Base-by-base conservation (phyloP, 2,113 vertebrate species). In the Sclerurus mexicanus region DNA sequence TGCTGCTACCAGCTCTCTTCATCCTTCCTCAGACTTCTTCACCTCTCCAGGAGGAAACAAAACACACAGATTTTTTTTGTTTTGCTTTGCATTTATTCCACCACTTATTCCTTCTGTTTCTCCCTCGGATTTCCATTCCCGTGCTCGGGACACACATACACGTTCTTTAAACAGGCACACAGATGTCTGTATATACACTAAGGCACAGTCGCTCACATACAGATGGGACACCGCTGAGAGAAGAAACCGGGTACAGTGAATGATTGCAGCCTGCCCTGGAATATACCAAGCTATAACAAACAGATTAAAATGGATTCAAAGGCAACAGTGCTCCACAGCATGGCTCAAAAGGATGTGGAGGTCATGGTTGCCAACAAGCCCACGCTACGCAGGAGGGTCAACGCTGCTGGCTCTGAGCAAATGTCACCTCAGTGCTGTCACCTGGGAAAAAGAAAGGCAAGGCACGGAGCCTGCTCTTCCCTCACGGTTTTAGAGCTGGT, bases 281-380 rank as follows among this genome's bases (percentile, higher is more conserved):
- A 94, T 11, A 91, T n/a, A n/a, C n/a, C 49, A 96, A 68, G 64
- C 75, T 52, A 25, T 50, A 91, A 80, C 87, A 94, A 89, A 87
- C 84, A 87, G 50, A 63, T 90, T 82, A 72, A 95, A 92, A 76
- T 23, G 64, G 69, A 88, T 89, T 93, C 66, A 84, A 95, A 92
- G 75, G 69, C 82, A 83, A 90, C 79, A 71, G 6, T 12, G 84
- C 75, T 78, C 89, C 72, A 77, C 35, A 59, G 33, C 40, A 58
- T 21, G 58, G 88, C 60, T 95, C 69, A 82, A 82, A 85, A 91
- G 39, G 46, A 22, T 33, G 31, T 69, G 59, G 67, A 67, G 39
- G 24, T 73, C 7, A 0, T 19, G 35, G 85, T 39, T 37, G 9
- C 58, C 40, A 58, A 76, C 64, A 69, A 92, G 64, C 19, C 27